A percentile compares a stretch with the other conserved stretches of the same genome.
These are phyloP conservation scores for Cyprinodon tularosa DNA, from an alignment of 2,113 vertebrate species.

Conservation along the genomic window DNA sequence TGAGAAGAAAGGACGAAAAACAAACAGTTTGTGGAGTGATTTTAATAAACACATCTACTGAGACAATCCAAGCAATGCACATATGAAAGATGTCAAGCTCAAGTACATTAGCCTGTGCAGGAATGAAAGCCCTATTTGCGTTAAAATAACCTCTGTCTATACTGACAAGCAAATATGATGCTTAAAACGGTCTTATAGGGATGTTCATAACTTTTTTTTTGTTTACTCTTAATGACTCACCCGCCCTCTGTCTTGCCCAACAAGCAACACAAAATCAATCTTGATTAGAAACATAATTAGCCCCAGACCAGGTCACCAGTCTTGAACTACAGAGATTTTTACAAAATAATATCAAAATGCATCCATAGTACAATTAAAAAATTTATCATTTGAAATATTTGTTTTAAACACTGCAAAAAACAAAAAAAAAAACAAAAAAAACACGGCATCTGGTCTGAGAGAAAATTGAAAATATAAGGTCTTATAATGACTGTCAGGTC, in stretches of 20 bases:
- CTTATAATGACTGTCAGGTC: constrained; percentile 28
- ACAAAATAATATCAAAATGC: constrained; percentile 5
- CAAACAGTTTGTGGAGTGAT: constrained; percentile 47
- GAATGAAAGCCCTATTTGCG: constrained; percentile 28
- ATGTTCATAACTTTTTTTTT: constrained; percentile 36
- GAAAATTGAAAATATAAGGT: constrained; percentile 25
- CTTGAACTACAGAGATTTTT: constrained; percentile 7
- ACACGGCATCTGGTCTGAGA: background rate
- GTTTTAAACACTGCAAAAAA: too few relatives aligned
- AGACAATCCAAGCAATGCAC: constrained; percentile 68
- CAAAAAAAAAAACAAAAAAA: too few relatives aligned
- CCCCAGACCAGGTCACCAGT: constrained; percentile 7
- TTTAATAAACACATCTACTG: constrained; percentile 67
- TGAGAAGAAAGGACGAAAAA: constrained; percentile 63
- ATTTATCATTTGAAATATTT: too few relatives aligned
- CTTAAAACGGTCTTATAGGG: constrained; percentile 29
- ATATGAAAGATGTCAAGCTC: constrained; percentile 68
- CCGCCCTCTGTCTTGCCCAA: constrained; percentile 50
- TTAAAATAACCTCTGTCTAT: constrained; percentile 55
- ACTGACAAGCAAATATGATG: constrained; percentile 39
- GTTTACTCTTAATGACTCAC: constrained; percentile 45
- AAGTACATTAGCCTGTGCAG: constrained; percentile 63
- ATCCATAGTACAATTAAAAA: constrained; percentile 22
- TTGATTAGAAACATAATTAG: constrained; percentile 30
- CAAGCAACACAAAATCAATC: constrained; percentile 44